Base-by-base conservation (phyloP, 2,888 invertebrate genomes). In the Ditylenchus weischeri region DNA sequence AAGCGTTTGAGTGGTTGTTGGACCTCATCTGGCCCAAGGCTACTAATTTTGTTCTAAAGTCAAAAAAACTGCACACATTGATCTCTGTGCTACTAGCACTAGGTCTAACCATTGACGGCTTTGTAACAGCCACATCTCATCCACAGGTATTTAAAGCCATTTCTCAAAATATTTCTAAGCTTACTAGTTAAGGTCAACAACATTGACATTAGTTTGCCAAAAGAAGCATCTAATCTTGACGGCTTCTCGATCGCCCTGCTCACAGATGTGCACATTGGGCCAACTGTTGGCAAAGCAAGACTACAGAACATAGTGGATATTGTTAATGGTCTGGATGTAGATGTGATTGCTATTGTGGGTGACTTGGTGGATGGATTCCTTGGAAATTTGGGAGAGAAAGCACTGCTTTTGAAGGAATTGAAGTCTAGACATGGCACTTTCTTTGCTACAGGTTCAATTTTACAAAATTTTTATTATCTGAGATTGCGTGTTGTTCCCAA, bases 231-330 rank as follows among this genome's bases (percentile, higher is more conserved):
- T 5, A 68, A 65, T 19, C 66, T 83, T 48, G 71, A 81, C 61
- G 78, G 79, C n/a, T 74, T 83, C 48, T 75, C 73, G 8, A 81
- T 85, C 23, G 83, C 83, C 19, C 79, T 84, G 47, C 67, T 85
- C 6, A 82, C 84, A 38, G 85, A 85, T 68, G 79, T 85, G 29
- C 85, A 85, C 71, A 78, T 85, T 10, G 85, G 85, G 11, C 84
- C 84, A 38, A 84, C 84, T 2, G 84, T 84, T 21, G 84, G 84
- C 54, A 77, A 73, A 67, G 64, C 66, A 11, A 72, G 80, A 49
- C 70, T 85, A 35, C 70, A 76, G 23, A 70, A 66, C 23, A 80
- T 84, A 51, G 84, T 84, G 11, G 72, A 82, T 35, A 73, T 82
- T 57, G 80, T 83, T 11, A 84, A 84, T 66, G 64, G 72, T 35